Conservation (phyloP, 2,888 invertebrate genomes). For the Drosophila ochracea region DNA sequence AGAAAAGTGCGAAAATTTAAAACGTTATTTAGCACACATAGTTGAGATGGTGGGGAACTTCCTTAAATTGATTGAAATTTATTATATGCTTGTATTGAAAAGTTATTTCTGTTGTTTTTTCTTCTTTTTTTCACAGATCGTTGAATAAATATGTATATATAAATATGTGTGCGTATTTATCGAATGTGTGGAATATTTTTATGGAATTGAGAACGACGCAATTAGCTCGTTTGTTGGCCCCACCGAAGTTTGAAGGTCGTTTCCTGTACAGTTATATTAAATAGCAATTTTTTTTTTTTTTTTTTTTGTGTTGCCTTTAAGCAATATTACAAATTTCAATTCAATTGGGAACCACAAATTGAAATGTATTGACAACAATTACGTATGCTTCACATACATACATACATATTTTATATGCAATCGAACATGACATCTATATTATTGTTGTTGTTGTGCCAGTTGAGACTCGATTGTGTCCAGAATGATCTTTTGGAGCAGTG, state of each 20-base stretch:
- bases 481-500: slow-evolving; percentile 49
- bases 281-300: slow-evolving; percentile 10
- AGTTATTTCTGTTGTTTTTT: slow-evolving; percentile 9
- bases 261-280: slow-evolving; percentile 58
- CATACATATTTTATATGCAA: slow-evolving; percentile 27
- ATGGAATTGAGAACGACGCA: slow-evolving; percentile 39
- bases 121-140: neutral
- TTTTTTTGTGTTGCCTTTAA: slow-evolving; percentile 13
- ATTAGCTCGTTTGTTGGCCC: slow-evolving; percentile 53
- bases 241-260: slow-evolving; percentile 54
- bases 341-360: slow-evolving; percentile 65
- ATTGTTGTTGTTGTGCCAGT: slow-evolving; percentile 26
- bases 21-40: neutral
- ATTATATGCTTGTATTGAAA: neutral
- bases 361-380: slow-evolving; percentile 69
- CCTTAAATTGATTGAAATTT: neutral
- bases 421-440: slow-evolving; percentile 45
- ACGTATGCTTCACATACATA: slow-evolving; percentile 17
- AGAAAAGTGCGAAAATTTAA: neutral
- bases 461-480: slow-evolving; percentile 19
- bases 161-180: neutral
- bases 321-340: slow-evolving; percentile 57
- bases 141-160: slow-evolving; percentile 12
- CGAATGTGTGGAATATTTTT: slow-evolving; percentile 20
- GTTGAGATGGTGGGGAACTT: neutral